Conservation (phyloP, 2,888 invertebrate genomes). For the Antheraea assamensis region DNA sequence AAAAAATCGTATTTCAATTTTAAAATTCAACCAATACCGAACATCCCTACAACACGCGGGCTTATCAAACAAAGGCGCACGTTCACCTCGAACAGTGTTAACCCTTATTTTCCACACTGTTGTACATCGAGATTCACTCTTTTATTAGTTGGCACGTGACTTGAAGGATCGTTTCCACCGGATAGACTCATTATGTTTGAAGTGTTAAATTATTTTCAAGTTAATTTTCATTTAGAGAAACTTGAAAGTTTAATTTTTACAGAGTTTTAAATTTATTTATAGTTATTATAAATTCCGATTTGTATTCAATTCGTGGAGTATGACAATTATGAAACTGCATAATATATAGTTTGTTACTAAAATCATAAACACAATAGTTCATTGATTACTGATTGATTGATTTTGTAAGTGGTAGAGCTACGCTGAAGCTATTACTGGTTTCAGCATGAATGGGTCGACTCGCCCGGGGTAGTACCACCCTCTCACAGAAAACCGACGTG, state of each 20-base stretch:
- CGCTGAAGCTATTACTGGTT: too few species aligned
- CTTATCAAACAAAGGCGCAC: slow-evolving; percentile 7
- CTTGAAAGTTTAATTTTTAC: background rate
- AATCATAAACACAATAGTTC: too few species aligned
- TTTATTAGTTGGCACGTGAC: slow-evolving; percentile 31
- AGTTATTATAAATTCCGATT: background rate
- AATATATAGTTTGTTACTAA: too few species aligned
- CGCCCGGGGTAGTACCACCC: too few species aligned
- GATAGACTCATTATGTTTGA: slow-evolving; percentile 61
- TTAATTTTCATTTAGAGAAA: background rate
- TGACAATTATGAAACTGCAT: too few species aligned
- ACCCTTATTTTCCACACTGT: slow-evolving; percentile 18
- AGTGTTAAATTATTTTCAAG: slow-evolving; percentile 63
- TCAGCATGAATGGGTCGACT: too few species aligned
- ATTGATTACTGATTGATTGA: too few species aligned
- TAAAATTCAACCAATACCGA: background rate
- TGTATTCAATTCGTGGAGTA: background rate
- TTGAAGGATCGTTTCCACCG: slow-evolving; percentile 57
- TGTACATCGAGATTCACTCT: slow-evolving; percentile 17
- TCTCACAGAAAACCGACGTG: too few species aligned
- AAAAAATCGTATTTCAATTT: background rate
- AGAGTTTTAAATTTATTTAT: background rate
- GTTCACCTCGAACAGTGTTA: slow-evolving; percentile 21
- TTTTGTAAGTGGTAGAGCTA: too few species aligned
- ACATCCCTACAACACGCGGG: background rate